Percentiles rank a stretch among this genome's conserved stretches.
phyloP scores from a whole-genome alignment of 2,797 vertebrate genomes.

The Macropus fuliginosus region DNA sequence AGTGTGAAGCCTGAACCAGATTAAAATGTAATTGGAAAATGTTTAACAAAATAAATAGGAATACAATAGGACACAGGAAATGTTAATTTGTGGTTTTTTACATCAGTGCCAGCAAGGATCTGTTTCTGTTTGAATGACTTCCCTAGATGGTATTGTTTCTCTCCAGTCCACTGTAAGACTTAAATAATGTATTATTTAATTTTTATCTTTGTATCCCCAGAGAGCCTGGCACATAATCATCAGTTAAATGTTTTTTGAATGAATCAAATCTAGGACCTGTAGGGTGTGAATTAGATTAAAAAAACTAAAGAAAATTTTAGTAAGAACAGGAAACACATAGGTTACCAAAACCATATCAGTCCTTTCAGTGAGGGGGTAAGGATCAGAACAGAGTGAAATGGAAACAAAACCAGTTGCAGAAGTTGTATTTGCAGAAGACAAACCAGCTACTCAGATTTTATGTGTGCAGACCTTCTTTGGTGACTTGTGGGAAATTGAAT shows the following conservation, averaged over 20 bases:
- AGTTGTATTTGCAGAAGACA: background rate
- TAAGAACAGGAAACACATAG: background rate
- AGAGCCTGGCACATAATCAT: background rate
- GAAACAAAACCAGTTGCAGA: background rate
- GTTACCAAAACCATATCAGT: background rate
- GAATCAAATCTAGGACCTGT: background rate
- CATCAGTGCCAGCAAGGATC: background rate
- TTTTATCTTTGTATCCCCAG: background rate
- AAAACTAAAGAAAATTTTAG: background rate
- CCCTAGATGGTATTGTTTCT: background rate
- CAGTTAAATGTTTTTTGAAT: background rate
- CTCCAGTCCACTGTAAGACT: background rate
- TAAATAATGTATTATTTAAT: background rate
- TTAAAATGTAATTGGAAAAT: background rate
- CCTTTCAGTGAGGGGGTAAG: background rate
- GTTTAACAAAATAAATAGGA: background rate
- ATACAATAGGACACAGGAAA: background rate
- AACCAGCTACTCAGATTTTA: background rate
- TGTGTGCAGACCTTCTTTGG: background rate
- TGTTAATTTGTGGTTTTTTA: background rate
- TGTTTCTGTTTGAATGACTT: background rate
- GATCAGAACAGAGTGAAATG: background rate
- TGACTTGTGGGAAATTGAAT: background rate
- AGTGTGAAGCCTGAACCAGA: background rate
- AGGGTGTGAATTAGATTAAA: background rate